Evolutionary conservation across 2,797 vertebrate species (phyloP), one percentile per base, ranked within the genome.

Genomic region (Crax fasciolata): DNA sequence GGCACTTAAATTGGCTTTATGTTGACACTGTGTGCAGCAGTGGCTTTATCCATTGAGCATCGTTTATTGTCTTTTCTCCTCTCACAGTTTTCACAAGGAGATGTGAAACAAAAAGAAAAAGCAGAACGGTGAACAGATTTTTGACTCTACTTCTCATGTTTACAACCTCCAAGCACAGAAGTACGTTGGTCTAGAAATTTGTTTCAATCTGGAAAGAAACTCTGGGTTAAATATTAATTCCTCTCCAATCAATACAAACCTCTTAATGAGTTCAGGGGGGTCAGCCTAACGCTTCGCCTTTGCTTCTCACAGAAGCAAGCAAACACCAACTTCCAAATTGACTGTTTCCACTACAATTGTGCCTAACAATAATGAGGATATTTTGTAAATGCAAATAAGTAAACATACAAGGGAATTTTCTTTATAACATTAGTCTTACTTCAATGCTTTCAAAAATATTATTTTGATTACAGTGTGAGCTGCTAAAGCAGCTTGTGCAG

Each of bases 201-300:
- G 74, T 76, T 94, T 97, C 97, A 91, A 96, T 95, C 80, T 95
- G 49, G 48, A 95, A 93, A 84, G 61, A 97, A 96, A 97, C 82
- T 93, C 93, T 46, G 61, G 11, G 49, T 92, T 89, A 91, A 87
- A 93, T 78, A 86, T 59, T 58, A 90, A 89, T 82, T 88, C 51
- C 27, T 86, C 46, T 76, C 39, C 24, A 94, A 93, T 67, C 41
- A 79, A 71, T 88, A 94, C 35, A 95, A 87, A 87, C 55, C 51
- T 73, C 67, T 90, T 82, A 72, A 83, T 58, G 28, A 92, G 52
- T 90, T 94, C 51, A 73, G 52, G 65, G 30, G 25, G 24, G 25
- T 88, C 71, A 89, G 35, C 23, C 35, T 63, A 90, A 81, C 2
- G 16, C 38, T 28, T 10, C 7, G 49, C 54, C 96, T 96, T 96